phyloP scores from a whole-genome alignment of 2,113 vertebrate species.

The Uria aalge region DNA sequence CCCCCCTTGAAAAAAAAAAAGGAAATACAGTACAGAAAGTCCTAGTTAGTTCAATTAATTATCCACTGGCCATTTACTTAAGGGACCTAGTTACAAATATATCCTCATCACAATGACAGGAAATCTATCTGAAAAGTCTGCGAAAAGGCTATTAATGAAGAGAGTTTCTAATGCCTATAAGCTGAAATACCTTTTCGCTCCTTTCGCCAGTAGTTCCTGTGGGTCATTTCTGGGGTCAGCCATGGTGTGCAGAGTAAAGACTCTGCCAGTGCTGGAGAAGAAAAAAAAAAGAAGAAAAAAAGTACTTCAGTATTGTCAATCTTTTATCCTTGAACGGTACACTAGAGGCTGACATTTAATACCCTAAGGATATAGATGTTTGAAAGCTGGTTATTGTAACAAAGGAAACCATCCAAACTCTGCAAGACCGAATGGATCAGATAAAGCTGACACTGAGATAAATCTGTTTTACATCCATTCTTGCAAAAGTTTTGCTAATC shows the following conservation, averaged over 20 bases:
- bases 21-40: slow-evolving; percentile 37
- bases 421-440: slow-evolving; percentile 80
- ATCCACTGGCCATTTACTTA: slow-evolving; percentile 73
- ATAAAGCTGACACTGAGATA: slow-evolving; percentile 80
- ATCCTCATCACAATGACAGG: slow-evolving; percentile 75
- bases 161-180: slow-evolving; percentile 42
- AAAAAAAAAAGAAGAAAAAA: neutral
- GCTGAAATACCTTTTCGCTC: slow-evolving; percentile 55
- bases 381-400: slow-evolving; percentile 80
- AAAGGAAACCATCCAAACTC: slow-evolving; percentile 80
- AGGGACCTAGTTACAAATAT: slow-evolving; percentile 70
- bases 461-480: slow-evolving; percentile 82
- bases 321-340: slow-evolving; percentile 71
- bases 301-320: slow-evolving; percentile 69
- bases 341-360: slow-evolving; percentile 79
- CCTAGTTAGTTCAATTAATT: slow-evolving; percentile 72
- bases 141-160: slow-evolving; percentile 71
- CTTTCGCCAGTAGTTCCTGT: slow-evolving; percentile 2
- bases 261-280: neutral
- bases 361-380: slow-evolving; percentile 79
- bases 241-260: slow-evolving; percentile 21
- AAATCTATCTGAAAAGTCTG: slow-evolving; percentile 73
- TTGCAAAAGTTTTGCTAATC: slow-evolving; percentile 79
- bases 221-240: slow-evolving; percentile 50
- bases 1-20: neutral